Conservation (phyloP, 2,113 vertebrate genomes). For the Fregata magnificens region DNA sequence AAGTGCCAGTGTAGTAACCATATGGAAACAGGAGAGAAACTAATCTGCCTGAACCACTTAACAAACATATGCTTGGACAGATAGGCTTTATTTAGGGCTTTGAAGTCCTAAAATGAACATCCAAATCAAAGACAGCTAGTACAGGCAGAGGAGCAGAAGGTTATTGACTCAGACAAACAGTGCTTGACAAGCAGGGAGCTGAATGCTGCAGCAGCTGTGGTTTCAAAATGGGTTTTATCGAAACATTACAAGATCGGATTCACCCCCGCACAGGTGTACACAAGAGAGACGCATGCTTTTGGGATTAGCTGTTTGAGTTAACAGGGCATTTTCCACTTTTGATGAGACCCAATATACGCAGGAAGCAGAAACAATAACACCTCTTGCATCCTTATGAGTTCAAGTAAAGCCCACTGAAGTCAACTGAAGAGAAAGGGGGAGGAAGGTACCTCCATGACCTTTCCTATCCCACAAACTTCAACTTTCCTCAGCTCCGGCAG, state of each 20-base stretch:
- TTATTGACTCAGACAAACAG: neutral
- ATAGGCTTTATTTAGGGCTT: neutral
- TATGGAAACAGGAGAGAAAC: neutral
- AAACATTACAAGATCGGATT: neutral
- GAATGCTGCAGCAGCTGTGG: neutral
- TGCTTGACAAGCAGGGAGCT: neutral
- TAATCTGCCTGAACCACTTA: neutral
- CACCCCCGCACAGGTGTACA: fast-evolving
- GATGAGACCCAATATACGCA: neutral
- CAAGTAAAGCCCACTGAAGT: neutral
- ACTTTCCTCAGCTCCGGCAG: neutral
- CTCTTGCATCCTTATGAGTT: neutral
- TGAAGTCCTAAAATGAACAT: neutral
- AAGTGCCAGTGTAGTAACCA: neutral
- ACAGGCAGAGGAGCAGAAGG: neutral
- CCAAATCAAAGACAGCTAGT: neutral
- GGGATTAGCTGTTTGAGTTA: neutral
- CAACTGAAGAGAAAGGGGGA: neutral
- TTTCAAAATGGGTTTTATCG: neutral
- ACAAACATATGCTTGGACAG: neutral
- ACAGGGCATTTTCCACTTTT: fast-evolving
- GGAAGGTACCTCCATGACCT: neutral
- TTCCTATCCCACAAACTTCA: neutral
- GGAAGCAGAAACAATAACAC: neutral
- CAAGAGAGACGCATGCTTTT: neutral